Conservation (phyloP, 1,140 invertebrate species). For the Amphibalanus amphitrite region DNA sequence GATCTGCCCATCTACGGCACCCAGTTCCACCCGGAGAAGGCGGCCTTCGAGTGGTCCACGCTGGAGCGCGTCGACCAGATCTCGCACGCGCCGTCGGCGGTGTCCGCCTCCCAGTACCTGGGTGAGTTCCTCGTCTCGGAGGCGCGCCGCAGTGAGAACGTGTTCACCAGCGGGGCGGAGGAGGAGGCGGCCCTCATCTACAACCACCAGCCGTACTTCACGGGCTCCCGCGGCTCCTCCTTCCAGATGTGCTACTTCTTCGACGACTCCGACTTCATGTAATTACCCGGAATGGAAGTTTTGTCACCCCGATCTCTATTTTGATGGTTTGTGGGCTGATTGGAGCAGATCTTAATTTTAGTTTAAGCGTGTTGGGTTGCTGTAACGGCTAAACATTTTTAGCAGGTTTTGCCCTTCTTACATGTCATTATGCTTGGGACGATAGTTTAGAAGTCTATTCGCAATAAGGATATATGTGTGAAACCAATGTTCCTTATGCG, state of each 20-base stretch:
- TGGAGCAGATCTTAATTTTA: no score
- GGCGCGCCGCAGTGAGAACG: slow-evolving; percentile 26
- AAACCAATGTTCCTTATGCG: no score
- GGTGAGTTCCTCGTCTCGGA: slow-evolving; percentile 66
- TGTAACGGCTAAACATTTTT: no score
- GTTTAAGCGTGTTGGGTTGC: no score
- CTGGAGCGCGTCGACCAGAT: slow-evolving; percentile 33
- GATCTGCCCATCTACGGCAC: slow-evolving; percentile 54
- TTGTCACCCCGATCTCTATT: no score
- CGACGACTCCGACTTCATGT: not conserved
- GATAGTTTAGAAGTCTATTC: no score
- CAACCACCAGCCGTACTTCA: slow-evolving; percentile 22
- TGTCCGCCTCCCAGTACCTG: slow-evolving; percentile 42
- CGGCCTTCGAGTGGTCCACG: slow-evolving; percentile 53
- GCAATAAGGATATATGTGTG: no score
- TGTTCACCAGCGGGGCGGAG: slow-evolving; percentile 20
- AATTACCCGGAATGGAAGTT: no score
- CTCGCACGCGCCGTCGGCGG: slow-evolving; percentile 43
- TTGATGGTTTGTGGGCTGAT: no score
- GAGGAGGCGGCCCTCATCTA: slow-evolving; percentile 23
- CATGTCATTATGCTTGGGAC: no score
- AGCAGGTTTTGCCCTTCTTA: no score
- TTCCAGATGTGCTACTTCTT: slow-evolving; percentile 24
- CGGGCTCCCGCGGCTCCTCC: slow-evolving; percentile 17
- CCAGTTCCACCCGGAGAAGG: slow-evolving; percentile 76